Percentiles rank a stretch among this genome's conserved stretches.
Evolutionary conservation across 92 coral and sea anemone genomes (phyloP).

Genomic region (Epizoanthus illoricatus): DNA sequence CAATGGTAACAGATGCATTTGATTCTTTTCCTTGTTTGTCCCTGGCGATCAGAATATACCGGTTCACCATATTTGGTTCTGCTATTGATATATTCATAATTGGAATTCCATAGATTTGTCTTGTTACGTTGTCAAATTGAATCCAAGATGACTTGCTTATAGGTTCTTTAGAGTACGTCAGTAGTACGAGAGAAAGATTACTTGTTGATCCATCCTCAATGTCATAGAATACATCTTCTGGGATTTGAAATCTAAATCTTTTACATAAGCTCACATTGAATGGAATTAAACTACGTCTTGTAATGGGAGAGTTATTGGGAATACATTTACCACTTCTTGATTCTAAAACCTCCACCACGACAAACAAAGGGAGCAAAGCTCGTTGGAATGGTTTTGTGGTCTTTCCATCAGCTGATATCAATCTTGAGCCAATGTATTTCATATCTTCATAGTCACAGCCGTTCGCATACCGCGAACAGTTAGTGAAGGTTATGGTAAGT

Average conservation of each 20-base stretch:
- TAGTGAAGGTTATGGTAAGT: slow-evolving; percentile 40
- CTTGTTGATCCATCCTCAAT: slow-evolving; percentile 43
- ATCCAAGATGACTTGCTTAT: slow-evolving; percentile 30
- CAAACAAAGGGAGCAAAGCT: slow-evolving; percentile 30
- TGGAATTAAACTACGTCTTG: background rate
- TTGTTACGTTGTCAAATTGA: slow-evolving; percentile 25
- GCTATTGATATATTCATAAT: background rate
- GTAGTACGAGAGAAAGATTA: slow-evolving; percentile 30
- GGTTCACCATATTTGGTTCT: background rate
- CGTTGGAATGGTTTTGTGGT: background rate
- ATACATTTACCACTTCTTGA: background rate
- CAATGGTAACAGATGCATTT: slow-evolving; percentile 8
- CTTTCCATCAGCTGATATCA: slow-evolving; percentile 12
- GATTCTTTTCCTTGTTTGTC: slow-evolving; percentile 1
- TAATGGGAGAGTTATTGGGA: slow-evolving; percentile 37
- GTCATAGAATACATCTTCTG: slow-evolving; percentile 39
- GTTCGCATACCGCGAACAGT: slow-evolving; percentile 21
- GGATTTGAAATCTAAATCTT: slow-evolving; percentile 31
- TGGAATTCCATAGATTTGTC: slow-evolving; percentile 29
- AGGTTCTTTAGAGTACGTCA: slow-evolving; percentile 7
- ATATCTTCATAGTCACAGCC: slow-evolving; percentile 30
- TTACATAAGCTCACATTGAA: slow-evolving; percentile 32
- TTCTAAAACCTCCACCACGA: slow-evolving; percentile 26
- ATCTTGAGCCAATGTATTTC: background rate
- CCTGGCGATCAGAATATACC: background rate